Percentiles rank a stretch among this genome's conserved stretches.
Conservation (phyloP, 2,797 vertebrate species). For the Gallinago solitaria region DNA sequence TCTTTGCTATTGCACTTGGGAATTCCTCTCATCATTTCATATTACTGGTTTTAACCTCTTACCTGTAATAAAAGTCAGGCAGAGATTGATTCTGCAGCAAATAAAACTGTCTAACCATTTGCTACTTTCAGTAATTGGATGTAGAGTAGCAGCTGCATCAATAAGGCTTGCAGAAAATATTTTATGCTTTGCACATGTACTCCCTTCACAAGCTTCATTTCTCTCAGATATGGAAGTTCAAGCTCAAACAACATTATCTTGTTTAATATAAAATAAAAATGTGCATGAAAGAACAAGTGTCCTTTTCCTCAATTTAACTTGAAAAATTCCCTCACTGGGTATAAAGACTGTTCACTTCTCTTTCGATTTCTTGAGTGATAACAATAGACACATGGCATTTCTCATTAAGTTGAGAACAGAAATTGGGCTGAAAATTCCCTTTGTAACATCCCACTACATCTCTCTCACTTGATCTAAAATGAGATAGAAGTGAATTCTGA, state of each 20-base stretch:
- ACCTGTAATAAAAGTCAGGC: conserved; percentile 14
- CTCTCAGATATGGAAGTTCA: background rate
- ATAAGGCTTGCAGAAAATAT: background rate
- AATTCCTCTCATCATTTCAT: background rate
- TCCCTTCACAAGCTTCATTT: background rate
- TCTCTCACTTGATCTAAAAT: background rate
- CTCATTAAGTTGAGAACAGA: background rate
- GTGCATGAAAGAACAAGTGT: background rate
- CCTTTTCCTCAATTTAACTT: background rate
- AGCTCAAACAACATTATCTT: background rate
- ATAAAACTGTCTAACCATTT: background rate
- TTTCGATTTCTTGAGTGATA: background rate
- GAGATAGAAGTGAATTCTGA: background rate
- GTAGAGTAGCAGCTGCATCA: background rate
- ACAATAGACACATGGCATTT: fast-evolving
- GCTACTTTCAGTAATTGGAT: background rate
- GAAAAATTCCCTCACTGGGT: background rate
- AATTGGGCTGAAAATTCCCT: background rate
- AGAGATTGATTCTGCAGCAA: conserved; percentile 15
- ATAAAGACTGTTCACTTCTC: background rate
- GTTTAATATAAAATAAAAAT: background rate
- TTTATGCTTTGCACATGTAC: background rate
- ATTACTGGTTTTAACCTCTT: background rate
- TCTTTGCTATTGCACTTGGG: background rate
- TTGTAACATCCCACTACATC: background rate